Base-by-base conservation (phyloP, 2,888 invertebrate genomes). In the Cepaea hortensis region DNA sequence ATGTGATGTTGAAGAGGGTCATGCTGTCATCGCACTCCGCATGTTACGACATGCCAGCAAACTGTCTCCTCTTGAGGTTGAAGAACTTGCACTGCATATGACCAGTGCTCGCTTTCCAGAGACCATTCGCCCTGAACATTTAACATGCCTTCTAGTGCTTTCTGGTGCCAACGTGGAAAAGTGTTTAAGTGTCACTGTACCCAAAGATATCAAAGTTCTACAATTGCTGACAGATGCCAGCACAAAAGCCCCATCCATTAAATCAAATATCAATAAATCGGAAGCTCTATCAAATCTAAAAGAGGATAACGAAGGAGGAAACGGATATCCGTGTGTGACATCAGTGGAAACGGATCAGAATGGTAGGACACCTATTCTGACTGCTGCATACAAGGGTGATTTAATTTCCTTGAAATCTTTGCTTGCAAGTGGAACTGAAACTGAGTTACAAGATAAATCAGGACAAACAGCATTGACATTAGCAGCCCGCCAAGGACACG, bases 191-290 rank as follows among this genome's bases (percentile, higher is more conserved):
- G 90, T 90, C 68, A 93, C 92, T 7, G 85, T 94, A 80, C 93
- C 93, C 50, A 93, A 93, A 85, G 94, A 94, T 85, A 91, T 91
- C 86, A 92, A 92, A 87, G 93, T 93, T 50, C 90, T 93, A 61
- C 93, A 98, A 94, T 95, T 98, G n/a, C 96, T 98, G 0, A 95
- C 98, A 81, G 98, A 98, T 93, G 97, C 97, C 91, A 98, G 98
- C 87, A 98, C 98, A 3, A 98, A 98, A 94, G 96, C 97, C 1
- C 98, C 98, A 93, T 96, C 97, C 85, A 96, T 97, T 70, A 97
- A 98, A 55, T 97, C 97, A 0, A 97, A 97, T 23, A 97, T 97
- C 9, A 90, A 90, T n/a, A 91, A 91, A 77, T 75, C 84, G 89
- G 86, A 86, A 35, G 68, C 86, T 15, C 88, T 89, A 1, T 86